Evolutionary conservation across 2,797 vertebrate species (phyloP), one percentile per base, ranked within the genome.

Genomic region (Benthosema pterotum): DNA sequence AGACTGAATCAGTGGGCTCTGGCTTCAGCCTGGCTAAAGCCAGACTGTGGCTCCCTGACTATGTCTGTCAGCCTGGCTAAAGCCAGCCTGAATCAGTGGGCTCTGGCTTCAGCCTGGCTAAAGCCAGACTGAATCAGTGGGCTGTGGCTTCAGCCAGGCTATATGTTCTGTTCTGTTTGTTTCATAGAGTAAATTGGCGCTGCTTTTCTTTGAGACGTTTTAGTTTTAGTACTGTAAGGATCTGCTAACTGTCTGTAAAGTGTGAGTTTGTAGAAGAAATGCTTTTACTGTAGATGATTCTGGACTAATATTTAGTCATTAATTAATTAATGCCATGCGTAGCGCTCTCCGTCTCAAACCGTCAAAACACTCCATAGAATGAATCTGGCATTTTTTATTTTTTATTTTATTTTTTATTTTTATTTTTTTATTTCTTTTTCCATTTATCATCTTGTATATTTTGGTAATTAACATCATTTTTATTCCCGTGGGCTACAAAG

Each of bases 231-330:
- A 25, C 22, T 25, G 22, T 25, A 25, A 25, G n/a, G n/a, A n/a
- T n/a, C n/a, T n/a, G 22, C 22, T 25, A 25, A 25, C 22, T 25
- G 22, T 25, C 83, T 94, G 87, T 94, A 94, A n/a, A n/a, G n/a
- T 94, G 92, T 96, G 95, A 96, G 92, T 94, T 94, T 94, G 82
- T 93, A 96, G 95, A 95, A 93, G 93, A 93, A 91, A 94, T 95
- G 90, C 92, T 93, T 82, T n/a, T n/a, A n/a, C n/a, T n/a, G n/a
- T 91, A 8, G 8, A 91, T 95, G 94, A 92, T 94, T 89, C 91
- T 94, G 93, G 93, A 94, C 94, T 94, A 93, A 95, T 95, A 94
- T 93, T 93, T 93, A 94, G 92, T 93, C 91, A 90, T 65, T 82
- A 88, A 78, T 87, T 89, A 93, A 78, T 78, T 69, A 84, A 82